Conservation (phyloP, 1,140 invertebrate species). For the Dreissena polymorpha region DNA sequence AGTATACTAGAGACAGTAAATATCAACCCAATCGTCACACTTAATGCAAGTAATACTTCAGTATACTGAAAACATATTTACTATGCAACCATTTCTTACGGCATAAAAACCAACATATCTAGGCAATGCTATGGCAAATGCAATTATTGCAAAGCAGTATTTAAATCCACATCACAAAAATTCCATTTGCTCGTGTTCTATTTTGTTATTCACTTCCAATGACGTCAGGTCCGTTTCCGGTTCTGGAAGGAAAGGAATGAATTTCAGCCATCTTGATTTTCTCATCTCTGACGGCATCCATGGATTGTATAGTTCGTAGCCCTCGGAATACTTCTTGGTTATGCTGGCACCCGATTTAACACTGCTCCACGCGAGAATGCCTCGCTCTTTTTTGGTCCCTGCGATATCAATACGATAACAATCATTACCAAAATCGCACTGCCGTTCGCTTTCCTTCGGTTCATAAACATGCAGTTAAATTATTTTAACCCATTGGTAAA, state of each 20-base stretch:
- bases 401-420: neutral
- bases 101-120: too few relatives aligned
- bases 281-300: constrained; percentile 33
- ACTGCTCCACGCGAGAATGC: constrained; percentile 47
- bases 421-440: too few relatives aligned
- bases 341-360: neutral
- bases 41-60: too few relatives aligned
- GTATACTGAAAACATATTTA: too few relatives aligned
- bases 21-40: too few relatives aligned
- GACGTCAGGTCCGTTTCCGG: constrained; percentile 17
- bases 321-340: constrained; percentile 18
- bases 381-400: constrained; percentile 56
- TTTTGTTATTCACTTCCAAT: neutral
- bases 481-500: too few relatives aligned
- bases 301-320: constrained; percentile 26
- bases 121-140: too few relatives aligned
- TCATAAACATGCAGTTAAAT: too few relatives aligned
- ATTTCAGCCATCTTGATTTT: constrained; percentile 45
- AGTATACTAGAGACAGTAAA: too few relatives aligned
- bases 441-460: too few relatives aligned
- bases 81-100: too few relatives aligned
- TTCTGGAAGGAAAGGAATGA: constrained; percentile 47
- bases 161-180: constrained; percentile 15
- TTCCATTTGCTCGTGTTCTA: constrained; percentile 17
- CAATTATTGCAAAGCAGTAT: too few relatives aligned